Percentiles rank a stretch among this genome's conserved stretches.
Evolutionary conservation across 2,113 vertebrate genomes (phyloP).

Genomic region (Gobiocypris rarus): DNA sequence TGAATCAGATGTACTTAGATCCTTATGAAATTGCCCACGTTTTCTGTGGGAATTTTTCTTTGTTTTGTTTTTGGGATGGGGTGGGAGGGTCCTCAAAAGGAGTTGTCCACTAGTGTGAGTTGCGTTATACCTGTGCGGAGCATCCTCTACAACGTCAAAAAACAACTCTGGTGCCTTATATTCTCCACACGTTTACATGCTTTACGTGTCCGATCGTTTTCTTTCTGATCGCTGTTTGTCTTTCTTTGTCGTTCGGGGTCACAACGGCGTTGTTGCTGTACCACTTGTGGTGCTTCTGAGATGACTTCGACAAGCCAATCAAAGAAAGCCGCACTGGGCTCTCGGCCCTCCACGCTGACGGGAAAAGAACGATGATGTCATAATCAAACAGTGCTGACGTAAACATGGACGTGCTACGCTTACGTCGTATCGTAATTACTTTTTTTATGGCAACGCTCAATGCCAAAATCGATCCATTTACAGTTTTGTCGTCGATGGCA

Average conservation of each 20-base stretch:
- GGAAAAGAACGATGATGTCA: slow-evolving; percentile 19
- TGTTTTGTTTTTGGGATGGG: slow-evolving; percentile 58
- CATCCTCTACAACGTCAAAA: slow-evolving; percentile 78
- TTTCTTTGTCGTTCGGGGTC: slow-evolving; percentile 64
- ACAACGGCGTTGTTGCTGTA: slow-evolving; percentile 41
- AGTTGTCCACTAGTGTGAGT: slow-evolving; percentile 68
- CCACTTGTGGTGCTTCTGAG: slow-evolving; percentile 54
- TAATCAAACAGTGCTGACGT: slow-evolving; percentile 56
- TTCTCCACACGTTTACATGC: slow-evolving; percentile 82
- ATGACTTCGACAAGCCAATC: slow-evolving; percentile 59
- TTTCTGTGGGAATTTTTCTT: slow-evolving; percentile 80
- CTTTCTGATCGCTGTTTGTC: slow-evolving; percentile 69
- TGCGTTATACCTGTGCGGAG: slow-evolving; percentile 60
- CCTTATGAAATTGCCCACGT: slow-evolving; percentile 81
- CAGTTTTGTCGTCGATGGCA: not conserved
- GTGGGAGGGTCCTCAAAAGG: slow-evolving; percentile 48
- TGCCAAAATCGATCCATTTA: not conserved
- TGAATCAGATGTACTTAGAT: slow-evolving; percentile 82
- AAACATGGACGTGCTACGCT: slow-evolving; percentile 53
- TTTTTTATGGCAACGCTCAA: not conserved
- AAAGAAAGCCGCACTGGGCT: slow-evolving; percentile 50
- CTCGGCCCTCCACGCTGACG: not conserved
- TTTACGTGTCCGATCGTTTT: slow-evolving; percentile 75
- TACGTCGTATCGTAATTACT: not conserved
- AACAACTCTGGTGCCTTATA: slow-evolving; percentile 84